Evolutionary conservation across 2,797 vertebrate species (phyloP).

Genomic region (Brachyrhaphis roseni): DNA sequence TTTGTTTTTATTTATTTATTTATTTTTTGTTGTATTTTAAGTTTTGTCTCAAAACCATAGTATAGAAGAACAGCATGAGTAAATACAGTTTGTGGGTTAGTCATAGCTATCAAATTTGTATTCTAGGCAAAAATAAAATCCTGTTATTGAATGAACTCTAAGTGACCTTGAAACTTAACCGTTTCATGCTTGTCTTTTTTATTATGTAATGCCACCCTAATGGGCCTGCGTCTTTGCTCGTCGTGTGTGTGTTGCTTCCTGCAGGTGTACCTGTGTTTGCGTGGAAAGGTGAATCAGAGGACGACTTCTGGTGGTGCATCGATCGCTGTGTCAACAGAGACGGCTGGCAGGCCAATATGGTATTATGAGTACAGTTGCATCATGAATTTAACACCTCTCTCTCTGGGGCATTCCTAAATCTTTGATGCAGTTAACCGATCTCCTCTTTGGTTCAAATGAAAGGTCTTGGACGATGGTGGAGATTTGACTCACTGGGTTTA

Average conservation of each 20-base stretch:
- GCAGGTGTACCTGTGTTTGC: constrained; percentile 96
- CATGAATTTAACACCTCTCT: neutral
- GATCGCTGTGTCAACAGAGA: constrained; percentile 95
- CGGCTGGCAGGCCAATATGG: constrained; percentile 98
- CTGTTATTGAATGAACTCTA: neutral
- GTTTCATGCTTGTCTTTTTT: constrained; percentile 13
- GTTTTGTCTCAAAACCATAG: neutral
- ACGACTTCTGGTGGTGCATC: constrained; percentile 99
- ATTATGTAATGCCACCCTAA: constrained; percentile 21
- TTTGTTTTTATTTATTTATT: neutral
- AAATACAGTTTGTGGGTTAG: neutral
- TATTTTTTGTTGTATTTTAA: too few relatives aligned
- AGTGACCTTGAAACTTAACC: neutral
- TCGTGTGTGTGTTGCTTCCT: constrained; percentile 29
- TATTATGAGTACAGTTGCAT: constrained; percentile 58
- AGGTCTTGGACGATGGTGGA: constrained; percentile 98
- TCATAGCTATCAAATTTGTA: neutral
- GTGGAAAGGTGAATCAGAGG: constrained; percentile 98
- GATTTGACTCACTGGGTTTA: constrained; percentile 99
- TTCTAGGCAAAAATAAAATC: neutral
- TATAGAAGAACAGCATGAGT: neutral
- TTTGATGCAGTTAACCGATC: constrained; percentile 15
- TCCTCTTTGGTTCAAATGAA: constrained; percentile 26
- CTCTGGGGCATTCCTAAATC: neutral
- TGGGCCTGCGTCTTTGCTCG: constrained; percentile 26